Percentiles rank a stretch among this genome's conserved stretches.
Conservation (phyloP, 2,113 vertebrate species). For the Eublepharis macularius region DNA sequence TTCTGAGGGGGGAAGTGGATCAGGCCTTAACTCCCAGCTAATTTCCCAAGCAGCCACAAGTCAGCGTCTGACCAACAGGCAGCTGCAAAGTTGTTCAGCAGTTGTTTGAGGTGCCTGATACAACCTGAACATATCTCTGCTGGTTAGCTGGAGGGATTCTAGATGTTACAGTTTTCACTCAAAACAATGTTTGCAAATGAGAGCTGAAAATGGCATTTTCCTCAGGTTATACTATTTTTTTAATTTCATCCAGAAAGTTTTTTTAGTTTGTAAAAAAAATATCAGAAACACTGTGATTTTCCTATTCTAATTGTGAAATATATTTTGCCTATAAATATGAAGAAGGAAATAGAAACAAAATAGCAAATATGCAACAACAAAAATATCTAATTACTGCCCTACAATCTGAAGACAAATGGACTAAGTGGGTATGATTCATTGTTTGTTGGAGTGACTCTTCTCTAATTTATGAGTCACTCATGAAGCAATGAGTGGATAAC, state of each 20-base stretch:
- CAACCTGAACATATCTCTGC: too few relatives aligned
- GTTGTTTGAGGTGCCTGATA: too few relatives aligned
- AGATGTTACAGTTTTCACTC: too few relatives aligned
- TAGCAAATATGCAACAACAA: not conserved
- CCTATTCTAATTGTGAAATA: not conserved
- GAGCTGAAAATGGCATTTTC: not conserved
- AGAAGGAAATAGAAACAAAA: conserved; percentile 14
- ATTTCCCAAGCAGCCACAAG: too few relatives aligned
- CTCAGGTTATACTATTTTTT: not conserved
- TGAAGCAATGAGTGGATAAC: conserved; percentile 3
- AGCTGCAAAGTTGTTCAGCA: too few relatives aligned
- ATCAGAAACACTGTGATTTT: not conserved
- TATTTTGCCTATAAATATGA: not conserved
- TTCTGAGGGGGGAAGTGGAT: too few relatives aligned
- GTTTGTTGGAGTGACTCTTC: not conserved
- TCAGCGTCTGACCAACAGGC: too few relatives aligned
- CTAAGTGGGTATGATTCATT: conserved; percentile 8
- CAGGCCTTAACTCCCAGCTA: too few relatives aligned
- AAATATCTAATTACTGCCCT: conserved; percentile 17
- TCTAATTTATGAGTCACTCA: conserved; percentile 17
- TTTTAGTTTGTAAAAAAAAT: not conserved
- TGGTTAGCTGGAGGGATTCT: too few relatives aligned
- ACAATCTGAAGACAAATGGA: not conserved
- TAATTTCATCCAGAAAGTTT: not conserved
- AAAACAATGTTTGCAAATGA: not conserved